Evolutionary conservation across 2,888 invertebrate genomes (phyloP), one percentile per base, ranked within the genome.

Genomic region (Brenthis hecate): DNA sequence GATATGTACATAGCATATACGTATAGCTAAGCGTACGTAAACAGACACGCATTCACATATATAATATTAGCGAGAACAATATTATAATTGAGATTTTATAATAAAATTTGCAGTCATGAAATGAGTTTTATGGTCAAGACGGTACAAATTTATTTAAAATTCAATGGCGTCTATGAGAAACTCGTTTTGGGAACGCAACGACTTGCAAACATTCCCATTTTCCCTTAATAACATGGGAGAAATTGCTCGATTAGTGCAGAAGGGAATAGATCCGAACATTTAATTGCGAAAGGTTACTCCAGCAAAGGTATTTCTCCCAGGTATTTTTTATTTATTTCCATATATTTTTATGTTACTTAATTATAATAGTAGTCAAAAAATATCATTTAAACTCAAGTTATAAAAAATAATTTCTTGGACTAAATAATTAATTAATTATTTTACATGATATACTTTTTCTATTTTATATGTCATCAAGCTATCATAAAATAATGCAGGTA

Each of bases 101-200:
- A 28, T 6, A 43, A 8, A 23, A 14, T 60, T 50, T 50, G 28
- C 28, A 6, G n/a, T 28, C 6, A 50, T 32, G 1, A 60, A 32
- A 48, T 16, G 28, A 50, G n/a, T 60, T 50, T 32, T 6, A 28
- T 50, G n/a, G 50, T n/a, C 13, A 13, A 28, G 23, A 14, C 11
- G 28, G n/a, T 60, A 28, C 28, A 88, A 89, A 87, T 88, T 89
- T 88, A 89, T 91, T 89, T 91, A 91, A 91, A 90, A 91, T 91
- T 91, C 89, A 91, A 88, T 89, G 86, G 85, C 87, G 82, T 87
- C 89, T 88, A 88, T 89, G 89, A 89, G 88, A 85, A 89, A 87
- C 86, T 88, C 88, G 85, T 88, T 87, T 80, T 82, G 80, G 81
- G 85, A 88, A 89, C 88, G 89, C 88, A 90, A 89, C 87, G 89